phyloP scores from a whole-genome alignment of 2,888 invertebrate genomes.

The Idaea dimidiata region DNA sequence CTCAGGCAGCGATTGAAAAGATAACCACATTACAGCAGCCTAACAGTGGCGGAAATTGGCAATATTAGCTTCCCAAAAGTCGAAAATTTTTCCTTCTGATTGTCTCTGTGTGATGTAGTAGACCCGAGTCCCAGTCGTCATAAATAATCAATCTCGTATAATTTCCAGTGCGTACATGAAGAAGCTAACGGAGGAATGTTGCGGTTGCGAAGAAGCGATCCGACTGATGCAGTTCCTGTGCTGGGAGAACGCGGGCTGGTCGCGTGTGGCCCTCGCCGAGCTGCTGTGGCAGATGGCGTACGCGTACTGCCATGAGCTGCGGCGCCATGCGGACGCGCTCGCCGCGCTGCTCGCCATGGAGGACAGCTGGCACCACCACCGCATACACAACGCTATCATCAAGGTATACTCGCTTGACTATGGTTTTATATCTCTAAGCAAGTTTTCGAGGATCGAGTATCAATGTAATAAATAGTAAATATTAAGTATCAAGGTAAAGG shows the following conservation, averaged over 20 bases:
- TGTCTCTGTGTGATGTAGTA: too few relatives aligned
- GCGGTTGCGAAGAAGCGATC: conserved; percentile 94
- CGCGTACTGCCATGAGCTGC: conserved; percentile 96
- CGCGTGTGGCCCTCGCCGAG: conserved; percentile 93
- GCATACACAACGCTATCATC: conserved; percentile 96
- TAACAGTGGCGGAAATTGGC: too few relatives aligned
- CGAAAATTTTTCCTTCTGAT: too few relatives aligned
- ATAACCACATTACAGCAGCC: too few relatives aligned
- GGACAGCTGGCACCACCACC: conserved; percentile 97
- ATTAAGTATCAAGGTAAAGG: too few relatives aligned
- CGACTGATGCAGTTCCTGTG: conserved; percentile 95
- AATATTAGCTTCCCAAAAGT: too few relatives aligned
- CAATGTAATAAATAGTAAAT: too few relatives aligned
- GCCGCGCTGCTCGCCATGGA: conserved; percentile 93
- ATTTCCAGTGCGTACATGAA: conserved; percentile 87
- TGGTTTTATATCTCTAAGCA: too few relatives aligned
- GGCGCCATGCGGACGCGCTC: conserved; percentile 94
- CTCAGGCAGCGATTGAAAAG: too few relatives aligned
- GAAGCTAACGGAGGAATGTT: conserved; percentile 96
- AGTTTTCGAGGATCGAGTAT: too few relatives aligned
- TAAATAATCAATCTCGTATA: not conserved
- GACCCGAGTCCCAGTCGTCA: too few relatives aligned
- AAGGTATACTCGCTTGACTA: conserved; percentile 82
- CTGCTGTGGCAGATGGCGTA: conserved; percentile 94
- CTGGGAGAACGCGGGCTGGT: conserved; percentile 98